Conservation (phyloP, 2,888 invertebrate species). For the Philereme vetulata region DNA sequence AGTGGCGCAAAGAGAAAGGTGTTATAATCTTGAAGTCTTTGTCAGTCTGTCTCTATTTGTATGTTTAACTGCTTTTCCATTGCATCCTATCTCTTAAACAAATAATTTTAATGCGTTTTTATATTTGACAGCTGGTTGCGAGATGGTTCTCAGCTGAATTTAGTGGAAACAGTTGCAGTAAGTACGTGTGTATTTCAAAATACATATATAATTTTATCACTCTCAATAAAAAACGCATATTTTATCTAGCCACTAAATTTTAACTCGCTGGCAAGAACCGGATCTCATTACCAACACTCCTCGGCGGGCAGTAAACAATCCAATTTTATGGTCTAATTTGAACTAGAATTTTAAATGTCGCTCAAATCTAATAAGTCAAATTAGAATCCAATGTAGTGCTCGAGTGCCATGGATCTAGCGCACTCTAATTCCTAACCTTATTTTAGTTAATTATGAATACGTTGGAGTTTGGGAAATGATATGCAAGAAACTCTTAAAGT, state of each 20-base stretch:
- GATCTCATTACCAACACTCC: constrained; percentile 52
- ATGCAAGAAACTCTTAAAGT: not conserved
- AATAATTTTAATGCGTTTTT: too few species aligned
- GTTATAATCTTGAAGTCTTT: too few species aligned
- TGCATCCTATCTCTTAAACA: too few species aligned
- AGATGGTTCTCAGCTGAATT: too few species aligned
- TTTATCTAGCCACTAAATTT: not conserved
- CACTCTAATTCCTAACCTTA: constrained; percentile 27
- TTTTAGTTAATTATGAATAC: constrained; percentile 24
- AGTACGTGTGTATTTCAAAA: too few species aligned
- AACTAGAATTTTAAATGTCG: constrained; percentile 73
- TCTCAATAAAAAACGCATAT: too few species aligned
- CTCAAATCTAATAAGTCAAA: constrained; percentile 75
- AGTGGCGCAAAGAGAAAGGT: too few species aligned
- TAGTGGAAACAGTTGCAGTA: too few species aligned
- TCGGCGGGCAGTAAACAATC: constrained; percentile 61
- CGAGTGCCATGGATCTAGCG: constrained; percentile 35
- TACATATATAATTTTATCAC: too few species aligned
- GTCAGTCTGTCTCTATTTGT: too few species aligned
- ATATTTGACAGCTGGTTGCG: too few species aligned
- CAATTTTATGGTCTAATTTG: constrained; percentile 64
- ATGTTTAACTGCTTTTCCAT: too few species aligned
- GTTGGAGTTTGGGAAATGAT: constrained; percentile 2
- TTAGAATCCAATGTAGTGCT: constrained; percentile 70
- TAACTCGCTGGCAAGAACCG: constrained; percentile 26